Base-by-base conservation (phyloP, 2,113 vertebrate genomes). In the Bolborhynchus lineola region DNA sequence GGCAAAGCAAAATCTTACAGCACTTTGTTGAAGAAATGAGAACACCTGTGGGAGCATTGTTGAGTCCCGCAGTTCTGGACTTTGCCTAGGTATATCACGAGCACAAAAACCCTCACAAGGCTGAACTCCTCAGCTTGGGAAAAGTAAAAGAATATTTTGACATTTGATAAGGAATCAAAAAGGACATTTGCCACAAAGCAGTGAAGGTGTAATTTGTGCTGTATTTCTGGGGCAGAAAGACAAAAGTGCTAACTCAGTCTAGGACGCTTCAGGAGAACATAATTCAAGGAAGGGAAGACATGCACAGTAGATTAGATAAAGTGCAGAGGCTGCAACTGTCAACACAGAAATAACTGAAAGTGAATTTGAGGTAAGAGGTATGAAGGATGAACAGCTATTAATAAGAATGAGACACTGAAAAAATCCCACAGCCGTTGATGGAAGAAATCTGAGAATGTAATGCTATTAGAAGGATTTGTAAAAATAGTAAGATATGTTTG, bases 301-400 rank as follows among this genome's bases (percentile, higher is more conserved):
- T 24, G 19, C 2, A 0, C 0, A 6, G 13, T n/a, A 77, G 93
- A 86, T 88, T 63, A 78, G 82, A 83, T 68, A 78, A 96, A 95
- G 86, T 91, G 92, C 92, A 96, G 92, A 90, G 94, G 79, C 86
- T 93, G 95, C 93, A 96, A 96, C 57, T 97, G 93, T 86, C 82
- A 88, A 26, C 86, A 65, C 95, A 79, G 90, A 96, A 97, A 95
- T 97, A 96, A 86, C 96, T 23, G 69, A 31, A 83, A 95, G 94
- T 92, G 68, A 82, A 68, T 91, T 31, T 57, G 93, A 93, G 95
- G 88, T 96, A 57, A 96, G 93, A 33, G 95, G 76, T 60, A 64
- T 42, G 72, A 84, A 86, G 86, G 90, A 86, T 92, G 86, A 92
- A 59, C 82, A 49, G 95, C 95, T 96, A 96, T 97, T 95, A 92